Base-by-base conservation (phyloP, 2,888 invertebrate species). In the Stenotaenia linearis region DNA sequence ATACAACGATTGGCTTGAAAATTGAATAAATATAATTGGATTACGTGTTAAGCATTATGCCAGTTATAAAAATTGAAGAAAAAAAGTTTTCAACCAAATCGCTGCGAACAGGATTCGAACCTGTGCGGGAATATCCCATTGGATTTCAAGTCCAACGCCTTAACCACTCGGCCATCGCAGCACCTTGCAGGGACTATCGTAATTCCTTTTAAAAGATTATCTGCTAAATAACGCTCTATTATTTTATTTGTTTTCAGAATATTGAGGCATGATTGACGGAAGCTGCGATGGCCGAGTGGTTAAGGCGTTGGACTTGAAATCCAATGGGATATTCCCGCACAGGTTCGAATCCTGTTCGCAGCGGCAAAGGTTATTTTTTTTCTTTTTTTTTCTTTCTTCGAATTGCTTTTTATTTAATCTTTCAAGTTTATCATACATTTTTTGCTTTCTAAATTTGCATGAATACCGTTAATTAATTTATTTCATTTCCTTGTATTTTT, bases 221-320 rank as follows among this genome's bases (percentile, higher is more conserved):
- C 4, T 32, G 32, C 9, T 32, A 4, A 32, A 32, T n/a, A 32
- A 32, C 32, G 32, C n/a, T n/a, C n/a, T n/a, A n/a, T 6, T 32
- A 32, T 32, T 32, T 32, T 6, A 32, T 40, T 40, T 12, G 40
- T 15, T 12, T 15, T 7, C 15, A 40, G n/a, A 50, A 18, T n/a
- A 45, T 50, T 18, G 18, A 4, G 5, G 7, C 1, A 1, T 1
- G 0, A 0, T 18, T 18, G 1, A 18, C 50, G 18, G 18, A 1
- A 18, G 69, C 69, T 69, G 69, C 69, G 69, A 69, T 69, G 69
- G 69, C 69, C 69, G 69, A 69, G 69, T 69, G 69, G 69, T 69
- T 69, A 69, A 69, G 69, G 69, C 69, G 69, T 69, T 69, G 69
- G 69, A 69, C 69, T 69, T 69, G 69, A 69, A 69, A 69, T 69